Evolutionary conservation across 2,113 vertebrate genomes (phyloP), one percentile per base, ranked within the genome.

Genomic region (Alexandromys fortis): DNA sequence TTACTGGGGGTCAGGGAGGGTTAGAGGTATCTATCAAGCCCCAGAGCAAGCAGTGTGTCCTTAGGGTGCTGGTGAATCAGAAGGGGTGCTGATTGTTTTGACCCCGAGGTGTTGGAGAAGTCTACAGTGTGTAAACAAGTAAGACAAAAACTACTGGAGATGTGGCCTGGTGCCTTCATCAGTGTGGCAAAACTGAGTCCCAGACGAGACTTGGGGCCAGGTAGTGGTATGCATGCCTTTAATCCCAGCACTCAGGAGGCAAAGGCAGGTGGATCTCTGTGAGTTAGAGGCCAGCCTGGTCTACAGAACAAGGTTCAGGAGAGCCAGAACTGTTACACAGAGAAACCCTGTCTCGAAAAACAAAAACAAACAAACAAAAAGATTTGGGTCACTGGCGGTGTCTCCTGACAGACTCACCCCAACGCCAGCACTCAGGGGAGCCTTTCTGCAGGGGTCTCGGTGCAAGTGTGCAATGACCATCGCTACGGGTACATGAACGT

Each of bases 401-500:
- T 58, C 58, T 58, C 58, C 58, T 21, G 58, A 21, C 58, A 58
- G 19, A 58, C 19, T 58, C 58, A 58, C 19, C 58, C 19, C 58
- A 58, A 58, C 58, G 6, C 58, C 58, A 58, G 19, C 58, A 58
- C 58, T 58, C 58, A 58, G 58, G 55, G 58, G 58, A 58, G 58
- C 88, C 65, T 90, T 17, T 58, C 0, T 1, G 0, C 98, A 99
- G 99, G 99, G 0, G 98, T 98, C 0, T 98, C 99, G 55, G 99
- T 99, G 97, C 98, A 99, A 0, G 97, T 99, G 96, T 99, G 99
- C 95, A 99, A 99, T 72, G 98, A 99, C 96, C 98, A 99, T 78
- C 99, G 98, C 30, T 99, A 99, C 0, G 99, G 99, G 30, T 99
- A 99, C 98, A 98, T 99, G 97, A 99, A 99, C 0, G 98, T 99